Evolutionary conservation across 2,113 vertebrate species (phyloP).

Genomic region (Scomber colias): DNA sequence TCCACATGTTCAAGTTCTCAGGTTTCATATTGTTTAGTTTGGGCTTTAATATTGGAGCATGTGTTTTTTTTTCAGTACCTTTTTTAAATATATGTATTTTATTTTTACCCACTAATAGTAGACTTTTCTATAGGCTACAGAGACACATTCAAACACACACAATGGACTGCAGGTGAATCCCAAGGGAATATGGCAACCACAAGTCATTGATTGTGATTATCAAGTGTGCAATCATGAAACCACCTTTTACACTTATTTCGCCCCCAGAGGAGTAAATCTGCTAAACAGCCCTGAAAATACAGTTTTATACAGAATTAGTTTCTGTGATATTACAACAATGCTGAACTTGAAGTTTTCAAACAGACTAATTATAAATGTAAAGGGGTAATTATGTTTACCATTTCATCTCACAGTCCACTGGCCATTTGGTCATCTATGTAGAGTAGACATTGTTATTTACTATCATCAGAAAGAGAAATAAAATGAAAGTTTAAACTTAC

Average conservation of each 20-base stretch:
- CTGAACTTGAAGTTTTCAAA: background rate
- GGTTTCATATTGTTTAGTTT: constrained; percentile 33
- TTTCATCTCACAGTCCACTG: background rate
- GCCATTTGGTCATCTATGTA: background rate
- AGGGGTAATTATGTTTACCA: background rate
- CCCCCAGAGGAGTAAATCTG: constrained; percentile 16
- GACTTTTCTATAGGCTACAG: background rate
- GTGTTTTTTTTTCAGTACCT: background rate
- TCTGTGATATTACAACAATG: background rate
- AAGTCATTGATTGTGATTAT: constrained; percentile 7
- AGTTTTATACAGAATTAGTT: background rate
- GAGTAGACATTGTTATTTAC: background rate
- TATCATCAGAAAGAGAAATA: background rate
- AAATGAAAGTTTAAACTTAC: background rate
- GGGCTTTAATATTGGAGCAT: background rate
- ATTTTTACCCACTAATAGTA: background rate
- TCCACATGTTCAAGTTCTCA: constrained; percentile 41
- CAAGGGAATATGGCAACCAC: constrained; percentile 12
- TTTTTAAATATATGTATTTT: background rate
- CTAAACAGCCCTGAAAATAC: background rate
- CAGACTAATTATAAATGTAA: background rate
- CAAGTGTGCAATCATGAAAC: constrained; percentile 16
- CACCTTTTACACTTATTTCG: constrained; percentile 1
- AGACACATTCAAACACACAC: constrained; percentile 7
- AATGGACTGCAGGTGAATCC: constrained; percentile 52